Percentiles rank a stretch among this genome's conserved stretches.
phyloP scores from a whole-genome alignment of 2,113 vertebrate genomes.

The Ptychochromis oligacanthus region DNA sequence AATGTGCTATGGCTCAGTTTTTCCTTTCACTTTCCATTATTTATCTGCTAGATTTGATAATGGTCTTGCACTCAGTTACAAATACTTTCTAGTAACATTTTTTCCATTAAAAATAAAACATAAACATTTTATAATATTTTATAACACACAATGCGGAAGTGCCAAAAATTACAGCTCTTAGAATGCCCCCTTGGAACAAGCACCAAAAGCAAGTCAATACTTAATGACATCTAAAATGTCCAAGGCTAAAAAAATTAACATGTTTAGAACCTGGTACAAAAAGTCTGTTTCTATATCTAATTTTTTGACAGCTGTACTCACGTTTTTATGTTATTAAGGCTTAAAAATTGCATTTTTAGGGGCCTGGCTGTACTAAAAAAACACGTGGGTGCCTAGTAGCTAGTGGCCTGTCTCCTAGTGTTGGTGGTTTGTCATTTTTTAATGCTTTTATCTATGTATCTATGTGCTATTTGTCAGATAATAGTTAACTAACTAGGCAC shows the following conservation, averaged over 20 bases:
- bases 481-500: not conserved
- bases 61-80: not conserved
- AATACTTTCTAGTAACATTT: not conserved
- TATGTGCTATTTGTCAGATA: not conserved
- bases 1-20: not conserved
- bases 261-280: not conserved
- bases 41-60: not conserved
- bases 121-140: no score
- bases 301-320: not conserved
- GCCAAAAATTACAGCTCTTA: not conserved
- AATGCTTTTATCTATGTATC: not conserved
- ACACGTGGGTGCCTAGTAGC: not conserved
- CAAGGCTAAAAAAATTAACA: not conserved
- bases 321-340: not conserved
- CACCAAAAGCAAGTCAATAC: not conserved
- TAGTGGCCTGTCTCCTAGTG: not conserved
- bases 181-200: not conserved
- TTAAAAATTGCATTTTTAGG: no score
- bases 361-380: no score
- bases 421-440: not conserved
- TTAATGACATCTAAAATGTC: no score
- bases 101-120: not conserved
- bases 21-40: slow-evolving; percentile 3
- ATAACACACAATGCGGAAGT: not conserved
- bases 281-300: not conserved